Percentiles rank a stretch among this genome's conserved stretches.
Conservation (phyloP, 1,140 invertebrate genomes). For the Archegozetes longisetosus region DNA sequence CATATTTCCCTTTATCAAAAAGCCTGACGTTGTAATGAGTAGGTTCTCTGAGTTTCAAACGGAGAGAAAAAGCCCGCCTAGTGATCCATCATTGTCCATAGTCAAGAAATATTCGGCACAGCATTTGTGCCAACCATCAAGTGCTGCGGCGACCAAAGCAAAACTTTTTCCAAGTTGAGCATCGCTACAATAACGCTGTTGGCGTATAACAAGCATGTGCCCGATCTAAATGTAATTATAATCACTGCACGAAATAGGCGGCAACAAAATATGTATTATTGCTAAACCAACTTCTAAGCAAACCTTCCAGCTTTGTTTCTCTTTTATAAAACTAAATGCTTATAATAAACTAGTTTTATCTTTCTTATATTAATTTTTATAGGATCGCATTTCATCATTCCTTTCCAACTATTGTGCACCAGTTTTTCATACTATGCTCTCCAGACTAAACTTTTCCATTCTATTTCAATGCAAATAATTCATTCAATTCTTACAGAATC, state of each 20-base stretch:
- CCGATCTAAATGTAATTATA: neutral
- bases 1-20: neutral
- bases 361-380: no score
- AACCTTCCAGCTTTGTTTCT: no score
- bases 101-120: neutral
- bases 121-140: neutral
- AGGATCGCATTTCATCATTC: no score
- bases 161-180: no score
- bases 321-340: neutral
- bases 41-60: neutral
- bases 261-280: neutral
- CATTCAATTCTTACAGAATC: no score
- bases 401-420: no score
- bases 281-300: neutral
- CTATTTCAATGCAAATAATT: no score
- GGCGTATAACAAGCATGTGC: neutral
- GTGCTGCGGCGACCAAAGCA: neutral
- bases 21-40: neutral
- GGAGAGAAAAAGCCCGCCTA: neutral
- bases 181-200: no score
- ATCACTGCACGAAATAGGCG: neutral
- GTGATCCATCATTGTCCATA: constrained; percentile 16
- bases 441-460: no score
- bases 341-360: neutral
- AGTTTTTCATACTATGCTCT: no score